A percentile compares a stretch with the other conserved stretches of the same genome.
phyloP scores from a whole-genome alignment of 2,888 invertebrate species.

The Syrphus vitripennis region DNA sequence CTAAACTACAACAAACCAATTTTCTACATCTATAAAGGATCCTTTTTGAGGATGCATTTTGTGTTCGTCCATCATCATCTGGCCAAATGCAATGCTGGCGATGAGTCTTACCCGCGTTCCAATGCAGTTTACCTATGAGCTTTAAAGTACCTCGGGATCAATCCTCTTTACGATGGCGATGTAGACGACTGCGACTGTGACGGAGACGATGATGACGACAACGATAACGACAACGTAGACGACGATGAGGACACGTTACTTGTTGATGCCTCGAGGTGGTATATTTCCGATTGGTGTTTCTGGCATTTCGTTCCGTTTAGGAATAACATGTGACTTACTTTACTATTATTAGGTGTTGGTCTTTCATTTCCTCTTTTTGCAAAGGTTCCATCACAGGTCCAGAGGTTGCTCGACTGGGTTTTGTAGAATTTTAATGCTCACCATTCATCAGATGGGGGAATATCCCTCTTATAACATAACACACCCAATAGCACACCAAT shows the following conservation, averaged over 20 bases:
- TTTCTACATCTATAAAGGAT: conserved; percentile 36
- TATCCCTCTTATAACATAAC: background rate
- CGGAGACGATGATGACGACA: background rate
- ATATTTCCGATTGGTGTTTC: conserved; percentile 53
- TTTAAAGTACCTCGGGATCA: background rate
- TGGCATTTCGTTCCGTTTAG: conserved; percentile 42
- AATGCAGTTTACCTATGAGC: background rate
- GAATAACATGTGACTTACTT: conserved; percentile 70
- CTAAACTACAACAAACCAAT: conserved; percentile 54
- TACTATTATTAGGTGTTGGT: conserved; percentile 66
- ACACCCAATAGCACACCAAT: conserved; percentile 32
- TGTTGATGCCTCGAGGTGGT: conserved; percentile 51
- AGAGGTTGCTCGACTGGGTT: background rate
- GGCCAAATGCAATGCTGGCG: background rate
- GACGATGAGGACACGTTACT: conserved; percentile 19
- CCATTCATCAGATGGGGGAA: too few relatives aligned
- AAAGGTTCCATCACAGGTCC: too few relatives aligned
- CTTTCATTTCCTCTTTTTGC: conserved; percentile 69
- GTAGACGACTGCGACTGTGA: background rate
- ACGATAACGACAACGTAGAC: background rate
- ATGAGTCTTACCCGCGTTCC: background rate
- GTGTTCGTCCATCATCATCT: background rate
- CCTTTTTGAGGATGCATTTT: conserved; percentile 37
- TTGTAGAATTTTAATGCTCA: background rate
- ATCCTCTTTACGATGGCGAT: conserved; percentile 7